phyloP scores from a whole-genome alignment of 2,888 invertebrate species.

The Drepanosiphum platanoidis region DNA sequence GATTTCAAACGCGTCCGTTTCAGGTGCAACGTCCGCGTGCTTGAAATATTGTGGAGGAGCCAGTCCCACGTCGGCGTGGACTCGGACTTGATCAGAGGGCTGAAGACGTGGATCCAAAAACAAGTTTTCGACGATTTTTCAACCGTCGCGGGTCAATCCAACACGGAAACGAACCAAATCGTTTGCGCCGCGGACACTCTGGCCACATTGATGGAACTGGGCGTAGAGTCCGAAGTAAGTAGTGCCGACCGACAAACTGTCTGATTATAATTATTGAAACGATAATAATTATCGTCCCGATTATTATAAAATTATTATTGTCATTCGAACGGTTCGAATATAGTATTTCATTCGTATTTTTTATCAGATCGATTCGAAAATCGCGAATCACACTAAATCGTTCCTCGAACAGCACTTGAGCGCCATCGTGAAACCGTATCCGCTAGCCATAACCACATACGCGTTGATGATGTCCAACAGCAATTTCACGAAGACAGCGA shows the following conservation, averaged over 20 bases:
- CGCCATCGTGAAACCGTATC: conserved; percentile 72
- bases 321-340: neutral
- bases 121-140: conserved; percentile 74
- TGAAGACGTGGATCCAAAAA: conserved; percentile 74
- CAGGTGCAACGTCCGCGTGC: conserved; percentile 71
- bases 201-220: conserved; percentile 73
- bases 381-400: conserved; percentile 71
- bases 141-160: conserved; percentile 68
- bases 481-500: conserved; percentile 71
- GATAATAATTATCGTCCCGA: neutral
- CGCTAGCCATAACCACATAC: conserved; percentile 73
- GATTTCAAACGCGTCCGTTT: neutral
- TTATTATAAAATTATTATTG: too few relatives aligned
- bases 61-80: conserved; percentile 74
- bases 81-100: conserved; percentile 72
- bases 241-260: too few relatives aligned
- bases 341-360: neutral
- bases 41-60: conserved; percentile 73
- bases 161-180: conserved; percentile 70
- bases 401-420: conserved; percentile 67
- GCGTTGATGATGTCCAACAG: conserved; percentile 72
- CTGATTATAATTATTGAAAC: too few relatives aligned
- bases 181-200: conserved; percentile 75
- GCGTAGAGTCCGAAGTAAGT: conserved; percentile 72
- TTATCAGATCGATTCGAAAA: conserved; percentile 65